Evolutionary conservation across 2,113 vertebrate species (phyloP).

Genomic region (Hemiscyllium ocellatum): DNA sequence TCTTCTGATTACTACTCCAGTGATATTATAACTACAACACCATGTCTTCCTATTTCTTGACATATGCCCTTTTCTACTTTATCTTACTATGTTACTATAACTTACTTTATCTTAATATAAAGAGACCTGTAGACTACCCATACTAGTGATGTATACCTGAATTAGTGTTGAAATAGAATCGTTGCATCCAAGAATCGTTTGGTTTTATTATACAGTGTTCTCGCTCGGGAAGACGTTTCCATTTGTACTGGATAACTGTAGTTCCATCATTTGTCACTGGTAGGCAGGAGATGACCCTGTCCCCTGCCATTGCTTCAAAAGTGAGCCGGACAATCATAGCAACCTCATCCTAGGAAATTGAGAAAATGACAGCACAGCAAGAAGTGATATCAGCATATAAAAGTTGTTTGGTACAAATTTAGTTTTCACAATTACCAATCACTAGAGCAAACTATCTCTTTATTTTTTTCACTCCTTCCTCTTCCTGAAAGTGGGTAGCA

Average conservation of each 20-base stretch:
- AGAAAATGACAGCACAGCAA: not conserved
- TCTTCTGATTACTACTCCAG: too few species aligned
- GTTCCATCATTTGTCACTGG: slow-evolving; percentile 74
- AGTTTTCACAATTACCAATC: not conserved
- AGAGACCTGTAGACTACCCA: not conserved
- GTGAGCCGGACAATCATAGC: slow-evolving; percentile 67
- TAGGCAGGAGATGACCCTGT: slow-evolving; percentile 62
- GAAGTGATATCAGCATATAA: not conserved
- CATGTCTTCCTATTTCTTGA: not conserved
- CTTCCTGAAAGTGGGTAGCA: not conserved
- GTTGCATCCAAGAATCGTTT: slow-evolving; percentile 41
- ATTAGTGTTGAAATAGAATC: slow-evolving; percentile 65
- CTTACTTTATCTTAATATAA: not conserved
- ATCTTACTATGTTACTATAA: not conserved
- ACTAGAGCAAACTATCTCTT: not conserved
- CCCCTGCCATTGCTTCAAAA: slow-evolving; percentile 67
- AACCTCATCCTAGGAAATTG: slow-evolving; percentile 55
- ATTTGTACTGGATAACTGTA: slow-evolving; percentile 72
- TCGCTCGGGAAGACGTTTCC: slow-evolving; percentile 58
- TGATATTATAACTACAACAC: too few species aligned
- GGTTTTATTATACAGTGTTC: slow-evolving; percentile 50
- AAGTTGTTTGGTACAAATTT: not conserved
- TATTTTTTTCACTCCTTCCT: not conserved
- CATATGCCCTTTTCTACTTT: not conserved
- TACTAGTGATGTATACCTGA: slow-evolving; percentile 49